phyloP scores from a whole-genome alignment of 2,888 invertebrate species.

The Xestia xanthographa region DNA sequence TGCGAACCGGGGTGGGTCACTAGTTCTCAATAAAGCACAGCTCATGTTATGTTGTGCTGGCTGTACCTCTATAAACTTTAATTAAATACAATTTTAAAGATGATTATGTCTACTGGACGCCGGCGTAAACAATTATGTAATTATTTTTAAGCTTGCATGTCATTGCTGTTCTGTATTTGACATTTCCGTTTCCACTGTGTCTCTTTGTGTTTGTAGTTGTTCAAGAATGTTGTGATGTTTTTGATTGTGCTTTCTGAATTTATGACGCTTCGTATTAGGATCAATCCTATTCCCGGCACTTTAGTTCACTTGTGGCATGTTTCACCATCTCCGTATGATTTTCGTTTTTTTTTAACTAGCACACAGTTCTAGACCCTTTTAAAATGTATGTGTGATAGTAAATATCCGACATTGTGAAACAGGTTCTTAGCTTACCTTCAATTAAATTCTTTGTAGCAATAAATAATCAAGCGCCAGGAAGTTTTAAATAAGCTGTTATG shows the following conservation, averaged over 20 bases:
- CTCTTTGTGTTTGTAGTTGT: slow-evolving; percentile 26
- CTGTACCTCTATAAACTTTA: slow-evolving; percentile 11
- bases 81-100: slow-evolving; percentile 68
- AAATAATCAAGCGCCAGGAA: neutral
- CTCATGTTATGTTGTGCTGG: slow-evolving; percentile 1
- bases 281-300: slow-evolving; percentile 18
- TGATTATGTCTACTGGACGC: slow-evolving; percentile 83
- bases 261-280: slow-evolving; percentile 34
- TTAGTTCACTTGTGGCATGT: slow-evolving; percentile 21
- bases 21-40: neutral
- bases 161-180: slow-evolving; percentile 63
- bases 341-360: neutral
- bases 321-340: slow-evolving; percentile 7
- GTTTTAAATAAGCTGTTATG: neutral
- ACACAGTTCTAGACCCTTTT: neutral
- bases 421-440: slow-evolving; percentile 9
- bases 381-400: neutral
- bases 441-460: neutral
- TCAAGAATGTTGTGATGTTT: slow-evolving; percentile 36
- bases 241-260: slow-evolving; percentile 28
- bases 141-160: slow-evolving; percentile 69
- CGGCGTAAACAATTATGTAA: slow-evolving; percentile 54
- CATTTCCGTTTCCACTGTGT: slow-evolving; percentile 45
- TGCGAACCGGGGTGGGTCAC: no score
- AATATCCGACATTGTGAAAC: slow-evolving; percentile 14